Conservation (phyloP, 2,797 vertebrate genomes). For the Mormyrops attenuatus region DNA sequence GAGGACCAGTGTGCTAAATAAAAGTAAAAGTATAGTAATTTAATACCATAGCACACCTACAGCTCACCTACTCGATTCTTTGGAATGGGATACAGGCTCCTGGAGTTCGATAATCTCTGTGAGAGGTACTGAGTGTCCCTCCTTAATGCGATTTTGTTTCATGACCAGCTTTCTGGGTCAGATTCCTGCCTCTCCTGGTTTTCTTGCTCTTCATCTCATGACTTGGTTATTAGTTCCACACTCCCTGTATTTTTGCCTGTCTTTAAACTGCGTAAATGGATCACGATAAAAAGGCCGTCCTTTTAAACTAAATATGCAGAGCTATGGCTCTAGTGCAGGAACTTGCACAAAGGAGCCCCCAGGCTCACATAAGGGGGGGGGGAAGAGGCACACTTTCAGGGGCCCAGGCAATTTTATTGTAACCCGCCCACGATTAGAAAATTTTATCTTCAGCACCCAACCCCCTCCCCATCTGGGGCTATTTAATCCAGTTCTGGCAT, state of each 20-base stretch:
- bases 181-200: too few species aligned
- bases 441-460: too few species aligned
- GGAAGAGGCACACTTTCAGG: too few species aligned
- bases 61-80: not conserved
- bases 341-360: constrained; percentile 2
- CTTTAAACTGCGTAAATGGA: not conserved
- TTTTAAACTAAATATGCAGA: not conserved
- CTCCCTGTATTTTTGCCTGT: not conserved
- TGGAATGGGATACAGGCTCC: not conserved
- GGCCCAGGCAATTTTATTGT: not conserved
- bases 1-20: not conserved
- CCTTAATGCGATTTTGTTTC: not conserved
- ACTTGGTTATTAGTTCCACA: too few species aligned
- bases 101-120: not conserved
- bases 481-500: not conserved
- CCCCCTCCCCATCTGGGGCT: too few species aligned
- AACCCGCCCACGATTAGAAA: not conserved
- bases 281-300: not conserved
- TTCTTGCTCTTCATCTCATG: too few species aligned
- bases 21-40: not conserved
- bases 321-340: constrained; percentile 27
- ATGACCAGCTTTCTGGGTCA: not conserved
- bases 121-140: not conserved
- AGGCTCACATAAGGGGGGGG: too few species aligned
- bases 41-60: not conserved